Evolutionary conservation across 2,113 vertebrate species (phyloP).

Genomic region (Scomber scombrus): DNA sequence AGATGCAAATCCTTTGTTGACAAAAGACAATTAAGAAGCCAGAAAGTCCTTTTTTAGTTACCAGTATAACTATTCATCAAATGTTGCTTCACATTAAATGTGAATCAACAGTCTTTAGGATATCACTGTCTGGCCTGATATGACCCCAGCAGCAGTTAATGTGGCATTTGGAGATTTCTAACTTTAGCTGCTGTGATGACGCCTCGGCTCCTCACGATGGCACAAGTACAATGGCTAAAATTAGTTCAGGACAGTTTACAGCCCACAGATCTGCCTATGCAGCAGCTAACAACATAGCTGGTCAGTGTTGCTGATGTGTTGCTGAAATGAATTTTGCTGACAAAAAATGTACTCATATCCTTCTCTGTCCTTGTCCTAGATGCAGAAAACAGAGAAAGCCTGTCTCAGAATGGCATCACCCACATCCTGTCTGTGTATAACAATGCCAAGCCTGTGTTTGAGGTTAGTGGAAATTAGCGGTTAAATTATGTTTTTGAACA

Average conservation of each 20-base stretch:
- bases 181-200: slow-evolving; percentile 64
- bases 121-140: background rate
- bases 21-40: background rate
- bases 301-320: background rate
- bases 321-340: background rate
- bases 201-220: slow-evolving; percentile 21
- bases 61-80: no score
- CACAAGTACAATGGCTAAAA: slow-evolving; percentile 56
- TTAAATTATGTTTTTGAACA: background rate
- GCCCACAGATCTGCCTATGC: slow-evolving; percentile 2
- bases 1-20: background rate
- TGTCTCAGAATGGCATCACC: slow-evolving; percentile 87
- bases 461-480: slow-evolving; percentile 78
- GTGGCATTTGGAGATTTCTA: slow-evolving; percentile 50
- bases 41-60: background rate
- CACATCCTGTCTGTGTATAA: slow-evolving; percentile 91
- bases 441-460: slow-evolving; percentile 86
- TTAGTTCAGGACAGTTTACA: slow-evolving; percentile 55
- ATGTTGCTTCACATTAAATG: slow-evolving; percentile 4
- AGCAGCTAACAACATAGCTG: background rate
- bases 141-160: slow-evolving; percentile 28
- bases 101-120: background rate
- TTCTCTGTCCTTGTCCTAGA: slow-evolving; percentile 78
- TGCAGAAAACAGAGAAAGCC: slow-evolving; percentile 87
- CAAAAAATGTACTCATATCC: background rate